Evolutionary conservation across 2,888 invertebrate species (phyloP).

Genomic region (Coelopa pilipes): DNA sequence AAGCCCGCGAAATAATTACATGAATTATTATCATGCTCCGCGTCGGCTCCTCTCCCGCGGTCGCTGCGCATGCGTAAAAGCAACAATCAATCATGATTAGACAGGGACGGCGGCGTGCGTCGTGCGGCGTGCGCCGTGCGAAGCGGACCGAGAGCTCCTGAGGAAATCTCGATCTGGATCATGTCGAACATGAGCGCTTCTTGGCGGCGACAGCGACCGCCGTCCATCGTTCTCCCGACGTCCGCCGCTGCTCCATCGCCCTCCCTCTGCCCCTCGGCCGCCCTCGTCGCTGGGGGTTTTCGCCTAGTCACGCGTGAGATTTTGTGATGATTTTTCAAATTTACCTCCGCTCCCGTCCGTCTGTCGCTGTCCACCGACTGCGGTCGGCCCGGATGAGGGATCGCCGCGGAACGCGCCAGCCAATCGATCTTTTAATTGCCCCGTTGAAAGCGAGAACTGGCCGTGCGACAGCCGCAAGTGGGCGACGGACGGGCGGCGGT

Average conservation of each 20-base stretch:
- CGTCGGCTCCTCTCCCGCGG: too few relatives aligned
- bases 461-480: conserved; percentile 50
- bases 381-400: too few relatives aligned
- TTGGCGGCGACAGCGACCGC: neutral
- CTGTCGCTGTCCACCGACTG: too few relatives aligned
- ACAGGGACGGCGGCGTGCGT: neutral
- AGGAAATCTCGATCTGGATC: neutral
- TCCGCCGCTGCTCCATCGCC: neutral
- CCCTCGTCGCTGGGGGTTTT: neutral
- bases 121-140: neutral
- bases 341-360: conserved; percentile 33
- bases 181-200: conserved; percentile 20
- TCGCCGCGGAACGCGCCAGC: conserved; percentile 38
- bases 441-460: conserved; percentile 62
- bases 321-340: neutral
- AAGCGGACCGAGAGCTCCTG: neutral
- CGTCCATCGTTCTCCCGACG: neutral
- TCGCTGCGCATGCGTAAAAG: conserved; percentile 49
- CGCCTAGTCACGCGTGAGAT: neutral
- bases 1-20: too few relatives aligned
- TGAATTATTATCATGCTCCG: too few relatives aligned
- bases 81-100: conserved; percentile 52
- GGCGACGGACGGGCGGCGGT: neutral
- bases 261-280: neutral
- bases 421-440: conserved; percentile 66